Base-by-base conservation (phyloP, 1,140 invertebrate species). In the Scylla paramamosain region DNA sequence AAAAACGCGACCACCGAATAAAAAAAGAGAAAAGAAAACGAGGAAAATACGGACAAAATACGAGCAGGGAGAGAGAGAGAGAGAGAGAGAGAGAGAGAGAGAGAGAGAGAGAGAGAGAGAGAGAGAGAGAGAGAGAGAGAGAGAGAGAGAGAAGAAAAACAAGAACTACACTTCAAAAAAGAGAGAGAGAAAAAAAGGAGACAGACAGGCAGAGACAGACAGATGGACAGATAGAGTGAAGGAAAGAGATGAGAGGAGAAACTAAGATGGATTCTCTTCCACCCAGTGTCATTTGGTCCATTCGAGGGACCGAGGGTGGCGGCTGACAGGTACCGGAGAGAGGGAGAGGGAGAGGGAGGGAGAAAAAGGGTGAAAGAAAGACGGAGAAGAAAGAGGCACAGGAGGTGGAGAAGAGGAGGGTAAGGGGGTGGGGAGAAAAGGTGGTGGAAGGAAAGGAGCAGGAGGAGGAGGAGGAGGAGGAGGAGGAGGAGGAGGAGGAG, bases 231-330 rank as follows among this genome's bases (percentile, higher is more conserved):
- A 20, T 59, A 59, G 67, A 77, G 67, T 77, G 67, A 77, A 89
- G 31, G 39, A 31, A 48, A n/a, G 87, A 89, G 48, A 89, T 89
- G 39, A 89, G 39, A 89, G 48, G 39, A 89, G 39, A 46, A 77
- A 77, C 67, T 77, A n/a, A 77, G 67, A 77, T 77, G 25, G 67
- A 77, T 77, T n/a, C 67, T 77, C 20, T 25, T 25, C 67, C 20
- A n/a, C 67, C 67, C 20, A n/a, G 20, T n/a, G n/a, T n/a, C 67
- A 77, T 77, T 77, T 77, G 16, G 67, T 12, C 20, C 67, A 77
- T 20, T 7, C 67, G 67, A 77, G 52, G 52, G 67, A 25, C 20
- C 14, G 46, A 52, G 89, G 39, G 89, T 12, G 46, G 89, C 7
- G 46, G 39, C 3, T 48, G 46, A 91, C n/a, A 59, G 87, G 39